Evolutionary conservation across 2,888 invertebrate genomes (phyloP).

Genomic region (Omphaloscelis lunosa): DNA sequence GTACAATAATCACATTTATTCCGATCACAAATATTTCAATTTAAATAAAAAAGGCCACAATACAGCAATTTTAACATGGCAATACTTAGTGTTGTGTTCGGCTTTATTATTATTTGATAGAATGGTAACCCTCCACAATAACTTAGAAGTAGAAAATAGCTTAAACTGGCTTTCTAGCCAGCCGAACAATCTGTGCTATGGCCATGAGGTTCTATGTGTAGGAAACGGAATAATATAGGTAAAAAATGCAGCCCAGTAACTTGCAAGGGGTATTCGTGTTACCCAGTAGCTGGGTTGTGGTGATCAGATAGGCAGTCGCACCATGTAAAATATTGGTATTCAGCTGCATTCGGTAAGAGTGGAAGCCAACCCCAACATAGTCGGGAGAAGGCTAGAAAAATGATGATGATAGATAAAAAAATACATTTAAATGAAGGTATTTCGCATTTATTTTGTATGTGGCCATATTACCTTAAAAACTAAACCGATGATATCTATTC

Average conservation of each 20-base stretch:
- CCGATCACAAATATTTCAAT: constrained; percentile 69
- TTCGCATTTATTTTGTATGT: constrained; percentile 1
- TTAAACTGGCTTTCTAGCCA: neutral
- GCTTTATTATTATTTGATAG: neutral
- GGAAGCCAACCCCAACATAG: too few relatives aligned
- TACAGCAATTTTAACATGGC: constrained; percentile 32
- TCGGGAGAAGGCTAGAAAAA: too few relatives aligned
- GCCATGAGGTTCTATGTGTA: neutral
- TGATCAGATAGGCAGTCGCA: too few relatives aligned
- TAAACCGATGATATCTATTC: neutral
- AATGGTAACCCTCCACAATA: constrained; percentile 22
- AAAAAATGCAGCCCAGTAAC: neutral
- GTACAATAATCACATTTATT: constrained; percentile 59
- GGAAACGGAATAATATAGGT: neutral
- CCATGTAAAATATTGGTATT: too few relatives aligned
- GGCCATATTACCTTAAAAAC: constrained; percentile 15
- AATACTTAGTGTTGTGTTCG: constrained; percentile 6
- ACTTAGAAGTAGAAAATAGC: neutral
- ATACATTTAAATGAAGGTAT: neutral
- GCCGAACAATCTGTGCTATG: neutral
- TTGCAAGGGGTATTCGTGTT: too few relatives aligned
- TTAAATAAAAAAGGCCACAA: constrained; percentile 58
- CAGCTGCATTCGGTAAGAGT: too few relatives aligned
- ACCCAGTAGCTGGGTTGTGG: too few relatives aligned
- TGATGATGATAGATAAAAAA: too few relatives aligned